phyloP scores from a whole-genome alignment of 2,113 vertebrate species.

The Geococcyx californianus region DNA sequence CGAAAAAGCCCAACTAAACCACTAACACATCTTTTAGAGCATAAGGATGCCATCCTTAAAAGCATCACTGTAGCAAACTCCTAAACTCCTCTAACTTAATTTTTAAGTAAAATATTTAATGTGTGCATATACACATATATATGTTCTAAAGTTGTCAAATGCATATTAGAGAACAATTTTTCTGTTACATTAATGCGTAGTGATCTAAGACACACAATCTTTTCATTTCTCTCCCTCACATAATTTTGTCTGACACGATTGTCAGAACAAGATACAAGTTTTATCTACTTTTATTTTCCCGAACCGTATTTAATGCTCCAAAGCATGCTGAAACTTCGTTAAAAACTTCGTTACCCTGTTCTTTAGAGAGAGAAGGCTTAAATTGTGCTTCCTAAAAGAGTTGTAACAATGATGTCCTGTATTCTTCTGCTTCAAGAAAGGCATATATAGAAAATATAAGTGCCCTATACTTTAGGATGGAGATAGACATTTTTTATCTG shows the following conservation, averaged over 20 bases:
- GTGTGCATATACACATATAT: not conserved
- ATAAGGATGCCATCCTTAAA: not conserved
- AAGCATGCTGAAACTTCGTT: not conserved
- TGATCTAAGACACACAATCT: not conserved
- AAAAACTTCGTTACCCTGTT: not conserved
- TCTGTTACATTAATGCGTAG: not conserved
- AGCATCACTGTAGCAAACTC: not conserved
- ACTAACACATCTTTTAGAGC: not conserved
- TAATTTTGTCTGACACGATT: not conserved
- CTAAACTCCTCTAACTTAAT: not conserved
- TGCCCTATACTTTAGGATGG: not conserved
- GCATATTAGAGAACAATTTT: not conserved
- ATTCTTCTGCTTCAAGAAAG: not conserved
- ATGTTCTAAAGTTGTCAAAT: not conserved
- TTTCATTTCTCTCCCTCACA: not conserved
- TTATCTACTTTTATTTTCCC: not conserved
- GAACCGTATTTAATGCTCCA: not conserved
- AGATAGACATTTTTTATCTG: not conserved
- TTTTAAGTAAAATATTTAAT: not conserved
- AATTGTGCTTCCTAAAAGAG: not conserved
- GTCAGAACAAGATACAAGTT: not conserved
- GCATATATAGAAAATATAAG: not conserved
- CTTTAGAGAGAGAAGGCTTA: not conserved
- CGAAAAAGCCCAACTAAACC: accelerated
- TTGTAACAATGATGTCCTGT: too few species aligned